Conservation (phyloP, 2,113 vertebrate species). For the Syrrhaptes paradoxus region DNA sequence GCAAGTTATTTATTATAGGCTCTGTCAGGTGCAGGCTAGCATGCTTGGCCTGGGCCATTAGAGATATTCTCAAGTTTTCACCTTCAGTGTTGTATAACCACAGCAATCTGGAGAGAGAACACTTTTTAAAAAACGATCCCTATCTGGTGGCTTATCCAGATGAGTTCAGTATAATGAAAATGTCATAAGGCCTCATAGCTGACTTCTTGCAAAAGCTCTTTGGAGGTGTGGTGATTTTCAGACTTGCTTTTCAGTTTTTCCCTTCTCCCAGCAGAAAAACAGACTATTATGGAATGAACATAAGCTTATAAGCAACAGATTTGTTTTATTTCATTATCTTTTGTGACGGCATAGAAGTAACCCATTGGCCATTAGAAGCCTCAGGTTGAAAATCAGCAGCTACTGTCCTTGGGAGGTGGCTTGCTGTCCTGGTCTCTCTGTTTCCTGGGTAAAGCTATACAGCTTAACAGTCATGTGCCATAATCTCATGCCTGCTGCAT, state of each 20-base stretch:
- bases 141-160: not conserved
- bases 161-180: not conserved
- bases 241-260: not conserved
- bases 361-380: not conserved
- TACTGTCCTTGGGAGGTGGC: not conserved
- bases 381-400: not conserved
- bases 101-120: not conserved
- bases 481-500: conserved; percentile 61
- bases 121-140: not conserved
- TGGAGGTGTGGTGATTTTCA: not conserved
- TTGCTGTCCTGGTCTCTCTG: not conserved
- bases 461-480: conserved; percentile 38
- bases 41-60: not conserved
- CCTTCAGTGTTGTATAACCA: not conserved
- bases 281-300: not conserved
- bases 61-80: not conserved
- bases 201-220: not conserved
- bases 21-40: not conserved
- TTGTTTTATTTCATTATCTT: not conserved
- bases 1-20: not conserved
- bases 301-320: not conserved
- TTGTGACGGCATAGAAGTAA: not conserved
- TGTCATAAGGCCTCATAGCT: not conserved
- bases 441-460: not conserved
- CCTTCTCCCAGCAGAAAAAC: not conserved